phyloP scores from a whole-genome alignment of 2,113 vertebrate species.

The Prinia subflava region DNA sequence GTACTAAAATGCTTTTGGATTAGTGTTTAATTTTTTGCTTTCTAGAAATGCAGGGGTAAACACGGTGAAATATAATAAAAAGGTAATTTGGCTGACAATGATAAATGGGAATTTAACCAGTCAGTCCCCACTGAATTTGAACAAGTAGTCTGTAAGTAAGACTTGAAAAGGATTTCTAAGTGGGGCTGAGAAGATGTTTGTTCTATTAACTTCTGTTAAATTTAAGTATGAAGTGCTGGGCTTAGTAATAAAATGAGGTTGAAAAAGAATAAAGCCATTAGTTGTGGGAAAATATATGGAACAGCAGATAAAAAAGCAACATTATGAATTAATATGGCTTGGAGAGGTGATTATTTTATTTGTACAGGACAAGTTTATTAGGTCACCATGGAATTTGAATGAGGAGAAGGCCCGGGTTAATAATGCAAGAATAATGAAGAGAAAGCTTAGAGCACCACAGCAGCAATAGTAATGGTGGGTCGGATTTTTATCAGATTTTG shows the following conservation, averaged over 20 bases:
- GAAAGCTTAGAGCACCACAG: background rate
- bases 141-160: background rate
- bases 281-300: constrained; percentile 11
- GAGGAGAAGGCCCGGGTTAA: background rate
- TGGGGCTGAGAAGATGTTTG: background rate
- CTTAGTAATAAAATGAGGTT: background rate
- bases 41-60: background rate
- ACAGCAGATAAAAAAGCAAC: background rate
- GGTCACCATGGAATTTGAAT: background rate
- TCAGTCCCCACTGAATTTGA: background rate
- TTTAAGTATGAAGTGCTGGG: background rate
- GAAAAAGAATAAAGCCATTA: background rate
- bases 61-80: background rate
- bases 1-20: background rate
- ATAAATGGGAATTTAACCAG: background rate
- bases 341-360: background rate
- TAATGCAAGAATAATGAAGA: background rate
- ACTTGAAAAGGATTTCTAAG: background rate
- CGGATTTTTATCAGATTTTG: constrained; percentile 9
- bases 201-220: background rate
- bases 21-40: background rate
- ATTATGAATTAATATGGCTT: background rate
- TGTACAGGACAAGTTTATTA: background rate
- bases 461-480: background rate
- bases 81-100: background rate